These are phyloP conservation scores for Ephestia elutella DNA, from an alignment of 1,140 invertebrate genomes.

Conservation along the genomic window DNA sequence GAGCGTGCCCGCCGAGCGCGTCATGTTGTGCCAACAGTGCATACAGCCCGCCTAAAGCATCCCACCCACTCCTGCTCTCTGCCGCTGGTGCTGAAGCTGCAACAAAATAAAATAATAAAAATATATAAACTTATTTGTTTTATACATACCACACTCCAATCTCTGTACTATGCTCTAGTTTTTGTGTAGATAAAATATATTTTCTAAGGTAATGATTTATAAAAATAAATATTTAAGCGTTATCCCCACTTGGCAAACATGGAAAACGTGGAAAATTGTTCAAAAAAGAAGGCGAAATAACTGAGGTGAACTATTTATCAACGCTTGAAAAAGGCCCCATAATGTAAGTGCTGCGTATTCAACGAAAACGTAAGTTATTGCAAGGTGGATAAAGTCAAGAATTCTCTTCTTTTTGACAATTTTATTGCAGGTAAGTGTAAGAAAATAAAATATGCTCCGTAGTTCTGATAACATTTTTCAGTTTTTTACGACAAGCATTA, in stretches of 20 bases:
- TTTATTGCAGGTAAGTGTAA: no score
- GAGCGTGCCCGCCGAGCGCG: constrained; percentile 76
- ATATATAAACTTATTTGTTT: constrained; percentile 1
- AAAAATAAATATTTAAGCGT: no score
- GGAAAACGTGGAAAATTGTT: not conserved
- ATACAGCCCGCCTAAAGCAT: constrained; percentile 69
- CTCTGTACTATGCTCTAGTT: no score
- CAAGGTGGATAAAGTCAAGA: not conserved
- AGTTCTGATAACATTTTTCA: no score
- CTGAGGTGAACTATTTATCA: not conserved
- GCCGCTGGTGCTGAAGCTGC: constrained; percentile 24
- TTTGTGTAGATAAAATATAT: not conserved
- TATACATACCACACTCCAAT: no score
- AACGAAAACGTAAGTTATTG: not conserved
- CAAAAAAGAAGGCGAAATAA: not conserved
- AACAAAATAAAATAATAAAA: constrained; percentile 3
- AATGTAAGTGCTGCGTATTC: not conserved
- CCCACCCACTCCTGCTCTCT: constrained; percentile 49
- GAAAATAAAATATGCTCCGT: no score
- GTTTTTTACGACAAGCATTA: no score
- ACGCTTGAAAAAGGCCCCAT: not conserved
- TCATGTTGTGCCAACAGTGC: constrained; percentile 77
- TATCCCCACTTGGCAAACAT: not conserved
- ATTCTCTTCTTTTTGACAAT: no score
- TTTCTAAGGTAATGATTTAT: no score